Conservation (phyloP, 1,140 invertebrate species). For the Thaumetopoea pityocampa region DNA sequence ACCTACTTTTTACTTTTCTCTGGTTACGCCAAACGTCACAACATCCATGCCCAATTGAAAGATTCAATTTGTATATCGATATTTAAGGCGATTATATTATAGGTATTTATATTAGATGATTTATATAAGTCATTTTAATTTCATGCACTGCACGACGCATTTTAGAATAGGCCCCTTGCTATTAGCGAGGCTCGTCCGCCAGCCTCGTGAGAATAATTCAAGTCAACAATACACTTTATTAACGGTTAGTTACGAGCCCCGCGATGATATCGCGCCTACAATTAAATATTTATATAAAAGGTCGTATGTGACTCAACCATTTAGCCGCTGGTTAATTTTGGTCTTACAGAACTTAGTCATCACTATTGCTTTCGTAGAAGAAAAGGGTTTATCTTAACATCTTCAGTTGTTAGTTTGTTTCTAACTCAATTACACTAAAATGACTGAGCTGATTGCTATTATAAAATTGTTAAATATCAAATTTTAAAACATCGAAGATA, state of each 20-base stretch:
- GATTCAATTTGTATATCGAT: too few relatives aligned
- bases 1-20: too few relatives aligned
- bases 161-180: constrained; percentile 37
- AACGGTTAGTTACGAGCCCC: constrained; percentile 64
- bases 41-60: too few relatives aligned
- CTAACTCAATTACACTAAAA: too few relatives aligned
- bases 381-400: constrained; percentile 51
- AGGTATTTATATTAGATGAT: too few relatives aligned
- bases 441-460: too few relatives aligned
- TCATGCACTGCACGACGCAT: too few relatives aligned
- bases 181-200: constrained; percentile 37
- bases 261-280: constrained; percentile 72
- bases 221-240: constrained; percentile 73
- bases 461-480: too few relatives aligned
- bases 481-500: too few relatives aligned
- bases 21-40: too few relatives aligned
- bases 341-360: constrained; percentile 36
- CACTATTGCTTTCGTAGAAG: constrained; percentile 51
- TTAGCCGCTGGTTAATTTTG: constrained; percentile 49
- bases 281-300: constrained; percentile 72
- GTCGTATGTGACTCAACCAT: constrained; percentile 54
- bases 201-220: constrained; percentile 69
- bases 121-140: not conserved
- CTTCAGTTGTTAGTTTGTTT: too few relatives aligned
- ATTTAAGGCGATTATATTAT: too few relatives aligned